phyloP scores from a whole-genome alignment of 1,140 invertebrate species.

The Gonatopus flavifemur region DNA sequence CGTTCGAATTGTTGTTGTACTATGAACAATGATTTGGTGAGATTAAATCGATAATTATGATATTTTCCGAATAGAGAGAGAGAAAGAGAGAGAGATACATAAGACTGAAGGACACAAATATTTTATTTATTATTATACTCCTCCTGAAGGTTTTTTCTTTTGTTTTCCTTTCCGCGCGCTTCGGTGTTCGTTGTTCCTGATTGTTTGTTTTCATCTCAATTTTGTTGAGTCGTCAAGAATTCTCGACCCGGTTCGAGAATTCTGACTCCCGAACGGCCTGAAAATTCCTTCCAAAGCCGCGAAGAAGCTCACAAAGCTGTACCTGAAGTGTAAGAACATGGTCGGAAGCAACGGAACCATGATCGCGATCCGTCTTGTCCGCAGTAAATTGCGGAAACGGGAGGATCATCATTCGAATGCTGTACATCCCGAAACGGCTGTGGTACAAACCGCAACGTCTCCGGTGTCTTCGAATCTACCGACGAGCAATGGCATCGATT shows the following conservation, averaged over 20 bases:
- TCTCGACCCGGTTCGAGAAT: slow-evolving; percentile 34
- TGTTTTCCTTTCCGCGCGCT: too few species aligned
- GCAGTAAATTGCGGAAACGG: slow-evolving; percentile 81
- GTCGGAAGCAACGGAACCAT: slow-evolving; percentile 79
- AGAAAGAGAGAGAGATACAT: slow-evolving; percentile 13
- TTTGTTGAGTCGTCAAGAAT: slow-evolving; percentile 14
- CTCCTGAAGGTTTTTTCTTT: too few species aligned
- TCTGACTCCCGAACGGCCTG: slow-evolving; percentile 23
- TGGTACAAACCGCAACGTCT: slow-evolving; percentile 62
- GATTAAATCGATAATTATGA: too few species aligned
- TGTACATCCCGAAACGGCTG: slow-evolving; percentile 64
- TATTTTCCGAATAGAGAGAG: too few species aligned
- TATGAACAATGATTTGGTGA: too few species aligned
- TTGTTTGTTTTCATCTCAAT: slow-evolving; percentile 16
- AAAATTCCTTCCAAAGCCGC: slow-evolving; percentile 41
- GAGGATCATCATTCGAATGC: slow-evolving; percentile 72
- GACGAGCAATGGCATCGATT: slow-evolving; percentile 23
- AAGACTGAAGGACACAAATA: slow-evolving; percentile 17
- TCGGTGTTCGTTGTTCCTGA: background rate
- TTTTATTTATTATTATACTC: too few species aligned
- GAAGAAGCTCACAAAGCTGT: slow-evolving; percentile 47
- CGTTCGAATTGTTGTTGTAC: too few species aligned
- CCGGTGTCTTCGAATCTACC: too few species aligned
- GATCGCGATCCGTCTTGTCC: slow-evolving; percentile 83
- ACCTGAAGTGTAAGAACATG: slow-evolving; percentile 62